phyloP scores from a whole-genome alignment of 2,797 vertebrate species.

The Nyctalus aviator region DNA sequence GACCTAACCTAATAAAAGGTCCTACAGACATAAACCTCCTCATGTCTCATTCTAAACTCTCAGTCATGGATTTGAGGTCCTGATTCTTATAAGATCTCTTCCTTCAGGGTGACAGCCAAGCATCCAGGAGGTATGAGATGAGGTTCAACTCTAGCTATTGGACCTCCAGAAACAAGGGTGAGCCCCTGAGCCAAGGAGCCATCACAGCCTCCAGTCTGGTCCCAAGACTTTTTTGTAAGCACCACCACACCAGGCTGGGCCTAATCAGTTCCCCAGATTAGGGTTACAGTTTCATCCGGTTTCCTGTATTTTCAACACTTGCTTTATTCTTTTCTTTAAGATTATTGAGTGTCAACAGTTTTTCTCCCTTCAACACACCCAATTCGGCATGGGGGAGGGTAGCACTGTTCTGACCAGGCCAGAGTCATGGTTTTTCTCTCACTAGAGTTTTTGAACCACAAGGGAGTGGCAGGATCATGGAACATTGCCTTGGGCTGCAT shows the following conservation, averaged over 20 bases:
- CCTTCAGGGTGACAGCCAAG: background rate
- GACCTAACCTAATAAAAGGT: background rate
- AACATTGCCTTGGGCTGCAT: background rate
- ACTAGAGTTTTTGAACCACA: background rate
- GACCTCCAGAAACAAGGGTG: background rate
- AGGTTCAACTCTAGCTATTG: background rate
- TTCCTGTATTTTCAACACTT: background rate
- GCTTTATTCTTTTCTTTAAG: background rate
- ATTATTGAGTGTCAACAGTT: background rate
- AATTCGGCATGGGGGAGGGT: background rate
- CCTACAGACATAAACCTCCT: background rate
- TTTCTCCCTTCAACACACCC: background rate
- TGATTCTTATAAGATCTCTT: background rate
- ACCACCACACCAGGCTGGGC: background rate
- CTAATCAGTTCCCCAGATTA: background rate
- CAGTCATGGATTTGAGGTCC: background rate
- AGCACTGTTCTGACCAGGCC: background rate
- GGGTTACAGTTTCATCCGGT: background rate
- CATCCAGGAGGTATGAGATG: background rate
- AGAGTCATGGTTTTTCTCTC: background rate
- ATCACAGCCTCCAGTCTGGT: background rate
- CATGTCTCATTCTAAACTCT: background rate
- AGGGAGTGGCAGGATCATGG: background rate
- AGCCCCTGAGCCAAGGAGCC: background rate
- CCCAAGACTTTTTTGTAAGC: background rate